A percentile compares a stretch with the other conserved stretches of the same genome.
Conservation (phyloP, 2,113 vertebrate genomes). For the Corapipo altera region DNA sequence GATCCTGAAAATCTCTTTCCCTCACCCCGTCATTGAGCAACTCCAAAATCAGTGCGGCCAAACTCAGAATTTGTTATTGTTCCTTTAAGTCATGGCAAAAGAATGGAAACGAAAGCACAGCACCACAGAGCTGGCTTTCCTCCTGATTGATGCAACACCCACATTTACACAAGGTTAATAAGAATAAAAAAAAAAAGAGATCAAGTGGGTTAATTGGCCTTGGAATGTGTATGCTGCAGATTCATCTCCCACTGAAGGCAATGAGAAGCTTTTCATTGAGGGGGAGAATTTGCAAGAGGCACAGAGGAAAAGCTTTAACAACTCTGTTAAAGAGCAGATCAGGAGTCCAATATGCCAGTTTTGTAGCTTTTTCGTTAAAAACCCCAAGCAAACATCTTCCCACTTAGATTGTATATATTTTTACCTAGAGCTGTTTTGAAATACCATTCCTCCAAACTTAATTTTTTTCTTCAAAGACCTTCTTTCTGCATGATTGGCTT, state of each 20-base stretch:
- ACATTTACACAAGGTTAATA: not conserved
- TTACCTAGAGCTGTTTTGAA: not conserved
- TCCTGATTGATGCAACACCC: not conserved
- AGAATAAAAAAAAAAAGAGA: not conserved
- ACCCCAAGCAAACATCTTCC: accelerated
- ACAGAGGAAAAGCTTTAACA: not conserved
- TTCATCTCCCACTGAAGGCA: not conserved
- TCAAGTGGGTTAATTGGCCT: not conserved
- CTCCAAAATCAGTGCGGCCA: not conserved
- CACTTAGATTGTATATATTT: not conserved
- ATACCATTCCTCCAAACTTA: not conserved
- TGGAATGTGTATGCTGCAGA: not conserved
- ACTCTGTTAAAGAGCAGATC: not conserved
- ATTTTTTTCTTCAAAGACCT: not conserved
- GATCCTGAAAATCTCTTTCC: not conserved
- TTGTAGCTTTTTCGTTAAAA: not conserved
- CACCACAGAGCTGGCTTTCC: not conserved
- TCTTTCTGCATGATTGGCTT: not conserved
- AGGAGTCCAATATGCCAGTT: not conserved
- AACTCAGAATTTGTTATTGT: not conserved
- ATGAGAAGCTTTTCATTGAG: not conserved
- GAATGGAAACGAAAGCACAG: not conserved
- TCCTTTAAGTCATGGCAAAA: not conserved
- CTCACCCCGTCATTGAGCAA: not conserved
- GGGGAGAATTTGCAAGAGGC: not conserved